Evolutionary conservation across 2,113 vertebrate species (phyloP), one percentile per base, ranked within the genome.

Genomic region (Ibidorhyncha struthersii): DNA sequence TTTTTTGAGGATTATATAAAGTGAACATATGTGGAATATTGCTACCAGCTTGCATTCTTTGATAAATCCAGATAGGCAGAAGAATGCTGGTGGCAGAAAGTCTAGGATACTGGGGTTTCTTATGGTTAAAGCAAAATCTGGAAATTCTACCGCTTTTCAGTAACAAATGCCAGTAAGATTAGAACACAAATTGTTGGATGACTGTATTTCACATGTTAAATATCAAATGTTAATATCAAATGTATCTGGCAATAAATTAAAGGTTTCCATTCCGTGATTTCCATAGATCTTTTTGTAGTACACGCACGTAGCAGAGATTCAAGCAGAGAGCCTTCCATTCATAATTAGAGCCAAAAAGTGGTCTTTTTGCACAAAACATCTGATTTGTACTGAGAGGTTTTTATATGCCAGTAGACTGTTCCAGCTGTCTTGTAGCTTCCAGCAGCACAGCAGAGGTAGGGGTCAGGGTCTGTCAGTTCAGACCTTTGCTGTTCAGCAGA

Each of bases 21-120:
- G 69, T 79, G 94, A 97, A 67, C 92, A 90, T 94, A 95, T 85
- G 95, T 93, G 81, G 76, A 96, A 58, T 85, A 83, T 49, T 94
- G 90, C 82, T 94, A 89, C 90, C 92, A 96, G 89, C 90, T 95
- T 96, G 67, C 84, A 71, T 67, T 94, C 53, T 90, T 86, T 97
- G 96, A 97, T 96, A 93, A 96, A 96, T 92, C 80, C 88, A 91
- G 82, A 92, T 67, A 96, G 88, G 87, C 96, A 92, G 96, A 95
- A 97, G 95, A 96, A 77, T 1, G 74, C 96, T 96, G 95, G 88
- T 97, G 95, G 96, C 96, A 95, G 63, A 82, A 95, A 81, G 10
- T 77, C 40, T 53, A 59, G 53, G n/a, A 14, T 67, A 63, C 43
- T 50, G 74, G 45, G 52, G 41, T 70, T 86, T 71, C 45, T 77